Evolutionary conservation across 1,140 invertebrate species (phyloP).

Genomic region (Microplitis demolitor): DNA sequence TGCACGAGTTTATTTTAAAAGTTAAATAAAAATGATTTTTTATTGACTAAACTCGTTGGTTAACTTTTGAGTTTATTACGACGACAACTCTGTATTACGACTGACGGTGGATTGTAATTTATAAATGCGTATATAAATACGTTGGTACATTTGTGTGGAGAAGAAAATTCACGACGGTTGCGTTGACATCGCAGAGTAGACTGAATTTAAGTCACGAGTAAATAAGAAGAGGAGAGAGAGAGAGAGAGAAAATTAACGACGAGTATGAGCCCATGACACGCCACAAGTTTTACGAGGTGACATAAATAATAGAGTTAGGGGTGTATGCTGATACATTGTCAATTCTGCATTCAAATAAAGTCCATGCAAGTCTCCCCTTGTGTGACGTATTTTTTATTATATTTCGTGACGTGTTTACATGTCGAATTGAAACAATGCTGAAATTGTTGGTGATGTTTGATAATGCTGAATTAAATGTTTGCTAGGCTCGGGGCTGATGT

Average conservation of each 20-base stretch:
- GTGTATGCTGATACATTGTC: slow-evolving; percentile 54
- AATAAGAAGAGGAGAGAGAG: neutral
- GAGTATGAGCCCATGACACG: slow-evolving; percentile 50
- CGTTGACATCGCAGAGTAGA: too few relatives aligned
- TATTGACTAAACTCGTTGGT: too few relatives aligned
- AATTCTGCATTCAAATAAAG: slow-evolving; percentile 30
- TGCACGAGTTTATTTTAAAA: neutral
- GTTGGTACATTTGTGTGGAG: too few relatives aligned
- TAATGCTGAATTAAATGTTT: neutral
- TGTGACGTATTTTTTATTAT: neutral
- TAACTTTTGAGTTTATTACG: too few relatives aligned
- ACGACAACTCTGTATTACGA: too few relatives aligned
- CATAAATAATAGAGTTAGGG: slow-evolving; percentile 59
- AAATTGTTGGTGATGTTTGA: neutral
- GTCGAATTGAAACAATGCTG: neutral
- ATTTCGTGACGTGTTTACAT: neutral
- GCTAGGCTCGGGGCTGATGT: too few relatives aligned
- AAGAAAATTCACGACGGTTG: too few relatives aligned
- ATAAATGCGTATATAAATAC: too few relatives aligned
- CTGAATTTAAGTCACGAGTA: neutral
- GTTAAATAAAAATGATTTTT: neutral
- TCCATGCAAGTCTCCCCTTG: neutral
- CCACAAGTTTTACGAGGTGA: slow-evolving; percentile 58
- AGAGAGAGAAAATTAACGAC: slow-evolving; percentile 4
- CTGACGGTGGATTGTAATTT: too few relatives aligned